A percentile compares a stretch with the other conserved stretches of the same genome.
Conservation (phyloP, 2,113 vertebrate genomes). For the Empidonax alnorum region DNA sequence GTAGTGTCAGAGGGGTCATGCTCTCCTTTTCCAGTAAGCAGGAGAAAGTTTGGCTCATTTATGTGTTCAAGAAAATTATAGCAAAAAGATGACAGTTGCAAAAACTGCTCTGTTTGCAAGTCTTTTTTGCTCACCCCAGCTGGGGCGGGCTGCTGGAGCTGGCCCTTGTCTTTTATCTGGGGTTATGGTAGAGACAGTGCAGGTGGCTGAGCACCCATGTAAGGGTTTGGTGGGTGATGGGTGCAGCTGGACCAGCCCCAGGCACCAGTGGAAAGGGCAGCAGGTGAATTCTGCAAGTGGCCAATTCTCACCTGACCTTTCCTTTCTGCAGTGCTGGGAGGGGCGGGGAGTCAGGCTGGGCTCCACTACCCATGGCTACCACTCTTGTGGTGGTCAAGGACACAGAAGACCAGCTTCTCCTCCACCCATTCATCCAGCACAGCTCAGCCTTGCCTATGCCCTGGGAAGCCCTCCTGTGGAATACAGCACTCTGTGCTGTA, state of each 20-base stretch:
- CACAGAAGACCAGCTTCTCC: background rate
- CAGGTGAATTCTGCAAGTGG: too few species aligned
- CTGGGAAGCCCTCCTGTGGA: background rate
- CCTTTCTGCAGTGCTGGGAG: background rate
- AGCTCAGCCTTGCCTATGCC: background rate
- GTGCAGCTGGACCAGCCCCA: background rate
- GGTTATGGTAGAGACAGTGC: background rate
- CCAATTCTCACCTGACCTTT: background rate
- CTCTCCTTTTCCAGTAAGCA: background rate
- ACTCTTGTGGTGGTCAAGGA: background rate
- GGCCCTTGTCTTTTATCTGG: background rate
- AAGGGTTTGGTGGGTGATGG: background rate
- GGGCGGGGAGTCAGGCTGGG: fast-evolving
- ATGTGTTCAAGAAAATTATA: background rate
- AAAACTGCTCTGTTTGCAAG: background rate
- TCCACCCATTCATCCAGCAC: fast-evolving
- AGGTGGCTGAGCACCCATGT: background rate
- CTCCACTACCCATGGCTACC: background rate
- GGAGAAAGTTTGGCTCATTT: background rate
- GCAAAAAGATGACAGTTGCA: background rate
- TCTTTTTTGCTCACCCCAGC: background rate
- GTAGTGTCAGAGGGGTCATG: fast-evolving
- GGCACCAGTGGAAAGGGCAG: background rate
- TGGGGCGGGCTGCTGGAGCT: background rate
- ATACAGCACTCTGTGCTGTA: fast-evolving